phyloP scores from a whole-genome alignment of 2,113 vertebrate genomes.

The Cranoglanis bouderius region DNA sequence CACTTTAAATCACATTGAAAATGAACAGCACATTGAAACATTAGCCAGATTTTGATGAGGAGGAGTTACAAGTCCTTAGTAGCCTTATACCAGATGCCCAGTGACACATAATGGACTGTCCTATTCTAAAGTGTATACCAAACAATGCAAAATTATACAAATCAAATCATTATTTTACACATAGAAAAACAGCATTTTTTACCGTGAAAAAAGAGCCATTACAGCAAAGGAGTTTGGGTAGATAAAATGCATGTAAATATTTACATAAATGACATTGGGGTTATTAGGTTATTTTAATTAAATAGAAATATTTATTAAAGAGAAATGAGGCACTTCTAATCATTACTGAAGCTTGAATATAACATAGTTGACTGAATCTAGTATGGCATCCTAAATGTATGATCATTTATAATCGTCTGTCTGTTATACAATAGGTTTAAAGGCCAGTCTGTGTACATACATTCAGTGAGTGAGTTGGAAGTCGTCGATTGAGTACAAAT shows the following conservation, averaged over 20 bases:
- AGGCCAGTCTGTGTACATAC: background rate
- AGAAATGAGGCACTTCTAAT: background rate
- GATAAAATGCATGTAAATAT: slow-evolving; percentile 41
- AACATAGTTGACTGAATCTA: slow-evolving; percentile 18
- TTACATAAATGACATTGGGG: slow-evolving; percentile 33
- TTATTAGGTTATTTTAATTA: slow-evolving; percentile 38
- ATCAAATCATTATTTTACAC: slow-evolving; percentile 56
- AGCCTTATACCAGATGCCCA: slow-evolving; percentile 39
- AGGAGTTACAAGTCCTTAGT: slow-evolving; percentile 46
- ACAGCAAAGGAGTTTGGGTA: slow-evolving; percentile 9
- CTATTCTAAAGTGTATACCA: slow-evolving; percentile 32
- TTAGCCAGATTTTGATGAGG: slow-evolving; percentile 17
- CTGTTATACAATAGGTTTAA: background rate
- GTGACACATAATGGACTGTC: slow-evolving; percentile 19
- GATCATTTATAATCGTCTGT: background rate
- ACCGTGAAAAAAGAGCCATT: slow-evolving; percentile 23
- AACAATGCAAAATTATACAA: slow-evolving; percentile 55
- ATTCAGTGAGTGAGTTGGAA: slow-evolving; percentile 2
- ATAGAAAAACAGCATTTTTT: slow-evolving; percentile 58
- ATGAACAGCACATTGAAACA: slow-evolving; percentile 25
- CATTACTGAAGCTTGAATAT: slow-evolving; percentile 30
- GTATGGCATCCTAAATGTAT: slow-evolving; percentile 9
- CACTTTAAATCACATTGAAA: slow-evolving; percentile 32
- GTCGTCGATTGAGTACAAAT: slow-evolving; percentile 1
- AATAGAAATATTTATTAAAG: background rate